Evolutionary conservation across 2,113 vertebrate species (phyloP).

Genomic region (Eidolon helvum): DNA sequence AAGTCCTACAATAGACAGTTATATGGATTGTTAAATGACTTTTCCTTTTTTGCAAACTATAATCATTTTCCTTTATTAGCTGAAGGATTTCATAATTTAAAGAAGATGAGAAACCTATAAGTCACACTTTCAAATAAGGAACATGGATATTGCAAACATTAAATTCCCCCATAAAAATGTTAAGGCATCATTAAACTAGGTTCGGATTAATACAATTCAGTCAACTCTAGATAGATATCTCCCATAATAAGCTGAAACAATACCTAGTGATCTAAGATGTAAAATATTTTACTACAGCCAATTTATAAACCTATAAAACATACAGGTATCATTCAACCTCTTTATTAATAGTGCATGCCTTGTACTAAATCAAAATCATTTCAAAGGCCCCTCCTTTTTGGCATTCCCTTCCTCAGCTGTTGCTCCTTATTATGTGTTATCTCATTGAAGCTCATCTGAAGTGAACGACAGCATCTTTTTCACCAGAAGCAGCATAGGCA

Average conservation of each 20-base stretch:
- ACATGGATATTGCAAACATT: conserved; percentile 90
- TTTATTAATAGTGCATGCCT: conserved; percentile 82
- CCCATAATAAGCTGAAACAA: conserved; percentile 87
- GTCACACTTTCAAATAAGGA: conserved; percentile 90
- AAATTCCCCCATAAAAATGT: conserved; percentile 89
- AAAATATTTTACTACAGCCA: conserved; percentile 85
- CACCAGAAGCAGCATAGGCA: conserved; percentile 74
- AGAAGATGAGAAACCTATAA: conserved; percentile 89
- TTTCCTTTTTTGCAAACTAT: conserved; percentile 87
- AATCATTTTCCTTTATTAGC: conserved; percentile 91
- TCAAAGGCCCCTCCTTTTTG: conserved; percentile 63
- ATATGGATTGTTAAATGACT: conserved; percentile 89
- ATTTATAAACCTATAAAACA: conserved; percentile 89
- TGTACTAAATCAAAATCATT: conserved; percentile 82
- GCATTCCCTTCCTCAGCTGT: conserved; percentile 71
- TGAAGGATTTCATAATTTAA: conserved; percentile 91
- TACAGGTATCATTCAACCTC: conserved; percentile 86
- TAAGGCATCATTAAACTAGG: conserved; percentile 90
- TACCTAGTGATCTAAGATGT: conserved; percentile 84
- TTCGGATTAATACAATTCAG: conserved; percentile 90
- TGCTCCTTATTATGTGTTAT: conserved; percentile 75
- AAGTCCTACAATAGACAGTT: conserved; percentile 86
- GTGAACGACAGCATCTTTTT: conserved; percentile 82
- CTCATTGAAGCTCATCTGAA: conserved; percentile 73
- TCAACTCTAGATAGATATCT: conserved; percentile 87